Evolutionary conservation across 2,888 invertebrate genomes (phyloP).

Genomic region (Sialis lutaria): DNA sequence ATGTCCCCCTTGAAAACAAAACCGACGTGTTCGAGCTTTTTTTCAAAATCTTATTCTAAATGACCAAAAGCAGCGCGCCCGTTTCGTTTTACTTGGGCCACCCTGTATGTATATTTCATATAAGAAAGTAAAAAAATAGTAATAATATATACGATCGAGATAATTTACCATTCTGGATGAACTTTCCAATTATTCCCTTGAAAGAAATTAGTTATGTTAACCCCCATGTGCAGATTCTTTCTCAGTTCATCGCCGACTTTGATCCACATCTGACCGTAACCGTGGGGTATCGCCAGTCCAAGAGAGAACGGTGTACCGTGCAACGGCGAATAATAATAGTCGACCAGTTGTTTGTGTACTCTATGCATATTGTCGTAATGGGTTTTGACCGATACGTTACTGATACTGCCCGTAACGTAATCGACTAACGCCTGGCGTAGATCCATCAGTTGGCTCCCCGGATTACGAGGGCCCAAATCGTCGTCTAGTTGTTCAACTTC

Average conservation of each 20-base stretch:
- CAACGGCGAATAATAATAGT: conserved; percentile 70
- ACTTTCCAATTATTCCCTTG: conserved; percentile 56
- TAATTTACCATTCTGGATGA: conserved; percentile 63
- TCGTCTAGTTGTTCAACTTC: conserved; percentile 81
- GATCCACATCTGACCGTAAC: conserved; percentile 57
- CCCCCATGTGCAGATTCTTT: conserved; percentile 43
- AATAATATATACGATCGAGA: too few relatives aligned
- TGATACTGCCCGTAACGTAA: conserved; percentile 44
- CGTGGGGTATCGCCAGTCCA: conserved; percentile 65
- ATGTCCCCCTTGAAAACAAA: too few relatives aligned
- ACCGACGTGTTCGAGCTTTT: too few relatives aligned
- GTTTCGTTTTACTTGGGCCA: too few relatives aligned
- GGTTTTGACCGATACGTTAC: conserved; percentile 51
- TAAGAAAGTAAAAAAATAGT: too few relatives aligned
- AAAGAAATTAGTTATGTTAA: conserved; percentile 57
- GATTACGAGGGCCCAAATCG: conserved; percentile 45
- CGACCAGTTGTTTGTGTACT: conserved; percentile 57
- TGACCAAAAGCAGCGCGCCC: too few relatives aligned
- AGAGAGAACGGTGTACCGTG: conserved; percentile 76
- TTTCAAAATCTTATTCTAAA: too few relatives aligned
- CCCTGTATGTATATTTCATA: too few relatives aligned
- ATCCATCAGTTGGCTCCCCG: conserved; percentile 34
- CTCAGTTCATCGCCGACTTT: conserved; percentile 63
- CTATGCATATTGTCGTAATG: conserved; percentile 78
- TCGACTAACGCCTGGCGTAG: conserved; percentile 57